Evolutionary conservation across 2,888 invertebrate genomes (phyloP), one percentile per base, ranked within the genome.

Genomic region (Lysandra coridon): DNA sequence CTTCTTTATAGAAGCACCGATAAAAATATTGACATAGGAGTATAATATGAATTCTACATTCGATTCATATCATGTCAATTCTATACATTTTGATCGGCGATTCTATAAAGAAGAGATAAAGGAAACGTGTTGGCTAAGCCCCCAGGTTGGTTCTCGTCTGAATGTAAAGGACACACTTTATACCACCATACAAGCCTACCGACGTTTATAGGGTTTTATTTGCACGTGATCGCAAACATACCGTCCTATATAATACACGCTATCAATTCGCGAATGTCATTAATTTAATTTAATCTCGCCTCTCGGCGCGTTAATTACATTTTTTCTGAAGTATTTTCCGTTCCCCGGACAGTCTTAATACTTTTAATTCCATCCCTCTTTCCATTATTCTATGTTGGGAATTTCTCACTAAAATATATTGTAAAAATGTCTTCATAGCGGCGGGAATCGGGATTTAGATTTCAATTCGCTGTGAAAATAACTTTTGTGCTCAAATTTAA

Each of bases 251-350:
- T 3, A 0, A 14, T 57, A 57, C 57, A 17, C 57, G 57, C 57
- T 57, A 69, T 17, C 69, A 69, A 37, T 37, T 14, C 12, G 14
- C 69, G 4, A 30, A 69, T 69, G 17, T 33, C 69, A 69, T 69
- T 37, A 69, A 69, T 69, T 69, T 37, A 33, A 69, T 69, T 69
- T 69, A 33, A 69, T 69, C 33, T 17, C 37, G 69, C 14, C 64
- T 62, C 62, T 30, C 33, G 69, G 14, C 69, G 17, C 69, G 69
- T 17, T 37, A 69, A 37, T 69, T 37, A 37, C 17, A 33, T 69
- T 69, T 64, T 64, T 64, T 69, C 69, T 69, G 69, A 69, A 69
- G 33, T 33, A 69, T 37, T 69, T 69, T 69, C 14, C 69, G 69
- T 17, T 69, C 69, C 69, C 33, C 69, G 14, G 69, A 69, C 69